Base-by-base conservation (phyloP, 2,797 vertebrate genomes). In the Micromesistius poutassou region DNA sequence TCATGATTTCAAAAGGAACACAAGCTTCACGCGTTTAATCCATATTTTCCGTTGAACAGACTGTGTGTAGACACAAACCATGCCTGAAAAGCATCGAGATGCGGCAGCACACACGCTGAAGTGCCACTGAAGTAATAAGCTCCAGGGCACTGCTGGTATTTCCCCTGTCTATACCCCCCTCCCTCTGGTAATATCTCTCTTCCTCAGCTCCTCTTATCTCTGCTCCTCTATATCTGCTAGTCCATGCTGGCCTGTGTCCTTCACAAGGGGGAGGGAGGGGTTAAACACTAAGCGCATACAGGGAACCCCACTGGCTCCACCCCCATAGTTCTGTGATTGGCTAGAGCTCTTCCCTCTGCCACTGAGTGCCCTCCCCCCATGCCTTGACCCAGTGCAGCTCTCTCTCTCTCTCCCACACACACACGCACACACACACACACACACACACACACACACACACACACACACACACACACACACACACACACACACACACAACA, bases 341-440 rank as follows among this genome's bases (percentile, higher is more conserved):
- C 79, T 79, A 4, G 1, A 73, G 66, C 50, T 28, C 31, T 73
- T 79, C 79, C 80, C 77, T 82, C 72, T 79, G 79, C 76, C 73
- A 74, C 22, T 5, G 4, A 25, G 28, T 9, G 14, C 16, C 76
- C 84, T 77, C 76, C 77, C 71, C 30, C 30, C 74, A 84, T 87
- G 88, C 80, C 89, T 77, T 84, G 84, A 82, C 89, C 86, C 85
- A 80, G 82, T 86, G 85, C 86, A 74, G n/a, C n/a, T 86, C 85
- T 87, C 86, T 86, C 81, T 78, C 74, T 81, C 72, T 35, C 33
- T 35, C 3, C 38, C 42, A 40, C 80, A 77, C 77, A 81, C 74
- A 68, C 55, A 30, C 68, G 40, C 71, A 36, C 83, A 77, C 78
- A 80, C 74, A 68, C 70, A 33, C 70, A 14, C 28, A 30, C 70